Percentiles rank a stretch among this genome's conserved stretches.
Evolutionary conservation across 2,113 vertebrate genomes (phyloP).

Genomic region (Gymnarchus niloticus): DNA sequence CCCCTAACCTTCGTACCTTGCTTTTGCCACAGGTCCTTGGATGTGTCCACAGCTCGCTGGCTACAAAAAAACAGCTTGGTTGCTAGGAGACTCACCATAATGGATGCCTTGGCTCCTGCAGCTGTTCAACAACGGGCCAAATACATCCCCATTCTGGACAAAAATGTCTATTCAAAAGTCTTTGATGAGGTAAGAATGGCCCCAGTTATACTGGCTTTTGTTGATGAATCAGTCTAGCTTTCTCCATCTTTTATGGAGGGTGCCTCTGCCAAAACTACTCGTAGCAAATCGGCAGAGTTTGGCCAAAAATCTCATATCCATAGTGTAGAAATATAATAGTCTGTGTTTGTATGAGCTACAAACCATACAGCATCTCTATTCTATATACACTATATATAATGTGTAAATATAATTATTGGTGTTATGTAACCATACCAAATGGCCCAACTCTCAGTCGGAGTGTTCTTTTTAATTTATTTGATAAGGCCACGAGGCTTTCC

Average conservation of each 20-base stretch:
- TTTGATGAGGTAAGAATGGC: slow-evolving; percentile 65
- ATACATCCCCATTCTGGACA: slow-evolving; percentile 63
- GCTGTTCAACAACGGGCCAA: slow-evolving; percentile 51
- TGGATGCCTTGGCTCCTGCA: slow-evolving; percentile 59
- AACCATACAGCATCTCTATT: background rate
- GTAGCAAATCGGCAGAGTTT: background rate
- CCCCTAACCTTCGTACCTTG: background rate
- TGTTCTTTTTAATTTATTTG: no score
- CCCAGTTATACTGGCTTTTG: background rate
- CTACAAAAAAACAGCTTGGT: slow-evolving; percentile 62
- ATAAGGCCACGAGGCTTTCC: background rate
- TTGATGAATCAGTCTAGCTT: background rate
- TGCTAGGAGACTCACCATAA: slow-evolving; percentile 65
- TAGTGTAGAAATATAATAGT: background rate
- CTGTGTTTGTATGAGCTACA: background rate
- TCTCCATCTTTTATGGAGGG: background rate
- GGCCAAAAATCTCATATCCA: background rate
- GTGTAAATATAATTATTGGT: background rate
- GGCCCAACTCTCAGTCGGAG: no score
- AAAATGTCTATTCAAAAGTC: slow-evolving; percentile 65
- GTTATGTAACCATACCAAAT: background rate
- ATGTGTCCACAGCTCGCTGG: slow-evolving; percentile 58
- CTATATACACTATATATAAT: background rate
- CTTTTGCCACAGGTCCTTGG: slow-evolving; percentile 50
- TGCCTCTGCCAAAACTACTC: background rate